Evolutionary conservation across 2,113 vertebrate species (phyloP), one percentile per base, ranked within the genome.

Genomic region (Petrocephalus microphthalmus): DNA sequence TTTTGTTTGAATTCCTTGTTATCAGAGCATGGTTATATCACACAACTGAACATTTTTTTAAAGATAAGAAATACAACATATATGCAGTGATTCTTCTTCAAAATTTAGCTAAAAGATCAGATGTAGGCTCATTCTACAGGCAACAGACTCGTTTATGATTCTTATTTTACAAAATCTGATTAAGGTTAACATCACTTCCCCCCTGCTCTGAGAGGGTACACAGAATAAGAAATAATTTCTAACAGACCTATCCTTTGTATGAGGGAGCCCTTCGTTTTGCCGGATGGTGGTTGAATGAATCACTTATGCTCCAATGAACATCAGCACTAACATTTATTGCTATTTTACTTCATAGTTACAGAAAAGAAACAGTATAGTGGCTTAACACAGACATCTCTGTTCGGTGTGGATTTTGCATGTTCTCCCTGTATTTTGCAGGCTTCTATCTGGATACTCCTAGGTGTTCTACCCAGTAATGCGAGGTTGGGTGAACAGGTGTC

Each of bases 141-240:
- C 71, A 56, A 54, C 51, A 85, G 49, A 56, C 53, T 54, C 47
- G 15, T 53, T 56, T n/a, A 74, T 86, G 22, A 29, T 29, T 64
- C 45, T 57, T 86, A 7, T 88, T 88, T 87, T 87, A 20, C 25
- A 19, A 54, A 29, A 85, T 33, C 52, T 54, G n/a, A 85, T 85
- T 54, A 54, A 19, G 84, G 52, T 37, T 25, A 84, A 51, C 82
- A 51, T 25, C 3, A 52, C n/a, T 47, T n/a, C 37, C 7, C 22
- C 81, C 8, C 20, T 49, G 19, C 82, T 29, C 45, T n/a, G 49
- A 29, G 82, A 49, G 45, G 22, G 45, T 25, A 49, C 22, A 51
- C n/a, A 47, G 49, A 42, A 78, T 37, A 78, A 78, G 19, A 42
- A 42, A 19, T 1, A 15, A 33, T 37, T 74, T 74, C 67, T n/a